These are phyloP conservation scores for Stichopus horrens DNA, from an alignment of 53 echinoderm and acorn worm genomes.

Conservation along the genomic window DNA sequence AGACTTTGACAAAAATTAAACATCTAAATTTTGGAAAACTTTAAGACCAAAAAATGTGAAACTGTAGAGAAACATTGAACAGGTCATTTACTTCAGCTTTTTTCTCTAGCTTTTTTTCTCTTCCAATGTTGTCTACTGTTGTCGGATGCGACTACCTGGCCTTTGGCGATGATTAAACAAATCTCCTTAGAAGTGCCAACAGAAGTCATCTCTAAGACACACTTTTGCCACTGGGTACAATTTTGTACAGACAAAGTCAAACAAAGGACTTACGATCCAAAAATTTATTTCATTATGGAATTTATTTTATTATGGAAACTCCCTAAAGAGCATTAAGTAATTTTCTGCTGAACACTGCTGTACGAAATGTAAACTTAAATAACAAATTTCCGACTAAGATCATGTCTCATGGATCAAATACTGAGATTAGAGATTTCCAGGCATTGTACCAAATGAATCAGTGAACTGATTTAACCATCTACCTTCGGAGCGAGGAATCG, in stretches of 20 bases:
- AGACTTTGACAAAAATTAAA: too few species aligned
- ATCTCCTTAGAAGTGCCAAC: background rate
- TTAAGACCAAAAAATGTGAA: too few species aligned
- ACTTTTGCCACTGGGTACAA: conserved; percentile 2
- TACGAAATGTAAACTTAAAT: background rate
- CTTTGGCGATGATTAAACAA: background rate
- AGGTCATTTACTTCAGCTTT: too few species aligned
- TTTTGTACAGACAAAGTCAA: background rate
- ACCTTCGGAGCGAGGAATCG: too few species aligned
- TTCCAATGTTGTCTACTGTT: background rate
- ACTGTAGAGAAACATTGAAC: too few species aligned
- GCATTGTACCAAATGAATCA: too few species aligned
- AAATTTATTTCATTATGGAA: background rate
- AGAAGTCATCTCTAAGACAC: background rate
- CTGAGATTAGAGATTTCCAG: too few species aligned
- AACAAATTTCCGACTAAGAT: too few species aligned
- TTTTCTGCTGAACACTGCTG: background rate
- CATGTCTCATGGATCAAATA: too few species aligned
- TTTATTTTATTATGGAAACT: background rate
- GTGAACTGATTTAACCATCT: too few species aligned
- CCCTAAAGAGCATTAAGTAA: background rate
- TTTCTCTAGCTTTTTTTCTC: background rate
- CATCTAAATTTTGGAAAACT: too few species aligned
- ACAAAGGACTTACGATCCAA: background rate
- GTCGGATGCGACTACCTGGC: background rate